A percentile compares a stretch with the other conserved stretches of the same genome.
These are phyloP conservation scores for Octomys mimax DNA, from an alignment of 2,797 vertebrate genomes.

Conservation along the genomic window DNA sequence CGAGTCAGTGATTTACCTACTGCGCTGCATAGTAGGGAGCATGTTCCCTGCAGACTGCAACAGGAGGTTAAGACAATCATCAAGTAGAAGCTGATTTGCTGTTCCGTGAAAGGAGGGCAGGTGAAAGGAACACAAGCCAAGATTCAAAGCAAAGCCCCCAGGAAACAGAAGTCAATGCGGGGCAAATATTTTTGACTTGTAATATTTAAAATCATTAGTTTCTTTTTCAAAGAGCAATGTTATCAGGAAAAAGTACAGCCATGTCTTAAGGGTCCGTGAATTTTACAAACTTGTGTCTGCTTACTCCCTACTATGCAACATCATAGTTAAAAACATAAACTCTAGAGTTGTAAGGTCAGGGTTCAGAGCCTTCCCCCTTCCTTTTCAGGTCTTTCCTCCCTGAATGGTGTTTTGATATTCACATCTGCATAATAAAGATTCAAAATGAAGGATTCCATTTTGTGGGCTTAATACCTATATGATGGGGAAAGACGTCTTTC, in stretches of 20 bases:
- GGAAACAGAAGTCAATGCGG: neutral
- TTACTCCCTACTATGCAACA: neutral
- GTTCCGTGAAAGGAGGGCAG: neutral
- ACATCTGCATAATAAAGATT: neutral
- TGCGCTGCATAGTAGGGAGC: neutral
- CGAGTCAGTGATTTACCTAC: neutral
- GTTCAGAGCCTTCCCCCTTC: neutral
- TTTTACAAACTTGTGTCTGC: neutral
- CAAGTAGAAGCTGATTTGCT: neutral
- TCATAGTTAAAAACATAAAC: neutral
- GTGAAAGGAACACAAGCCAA: neutral
- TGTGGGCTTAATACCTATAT: neutral
- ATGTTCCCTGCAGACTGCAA: neutral
- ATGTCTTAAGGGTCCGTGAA: neutral
- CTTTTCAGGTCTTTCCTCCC: neutral
- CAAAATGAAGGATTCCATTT: neutral
- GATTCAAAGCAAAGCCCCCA: neutral
- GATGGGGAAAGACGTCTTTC: neutral
- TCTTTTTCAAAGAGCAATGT: neutral
- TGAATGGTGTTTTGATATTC: neutral
- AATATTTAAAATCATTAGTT: neutral
- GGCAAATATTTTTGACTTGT: neutral
- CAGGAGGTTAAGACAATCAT: constrained; percentile 19
- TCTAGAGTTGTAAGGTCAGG: neutral
- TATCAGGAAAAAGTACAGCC: neutral